Percentiles rank a stretch among this genome's conserved stretches.
Conservation (phyloP, 2,797 vertebrate genomes). For the Enteromius thamalakanensis region DNA sequence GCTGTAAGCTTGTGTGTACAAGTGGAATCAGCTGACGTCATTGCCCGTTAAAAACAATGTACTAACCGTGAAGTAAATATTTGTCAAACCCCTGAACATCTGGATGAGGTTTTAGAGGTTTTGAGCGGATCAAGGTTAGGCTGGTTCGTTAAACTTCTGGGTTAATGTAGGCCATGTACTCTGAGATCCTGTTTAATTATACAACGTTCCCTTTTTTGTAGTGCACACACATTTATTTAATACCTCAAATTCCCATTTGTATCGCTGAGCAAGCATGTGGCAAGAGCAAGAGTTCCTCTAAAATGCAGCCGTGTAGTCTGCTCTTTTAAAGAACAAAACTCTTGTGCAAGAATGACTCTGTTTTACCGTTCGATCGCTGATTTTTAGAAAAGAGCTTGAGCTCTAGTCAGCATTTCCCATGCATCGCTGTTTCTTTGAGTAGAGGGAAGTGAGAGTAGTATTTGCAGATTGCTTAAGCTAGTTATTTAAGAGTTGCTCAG, state of each 20-base stretch:
- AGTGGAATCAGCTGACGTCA: not conserved
- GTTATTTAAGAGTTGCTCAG: not conserved
- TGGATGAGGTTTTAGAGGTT: too few species aligned
- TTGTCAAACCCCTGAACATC: not conserved
- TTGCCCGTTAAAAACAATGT: too few species aligned
- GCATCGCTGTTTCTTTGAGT: not conserved
- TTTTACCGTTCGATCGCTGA: too few species aligned
- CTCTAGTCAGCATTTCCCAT: not conserved
- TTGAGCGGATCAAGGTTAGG: not conserved
- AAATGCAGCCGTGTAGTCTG: not conserved
- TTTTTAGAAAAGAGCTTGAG: not conserved
- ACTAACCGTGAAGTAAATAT: not conserved
- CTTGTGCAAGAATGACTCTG: not conserved
- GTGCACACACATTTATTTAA: not conserved
- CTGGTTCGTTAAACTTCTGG: not conserved
- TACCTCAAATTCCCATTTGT: not conserved
- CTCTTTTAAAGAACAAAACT: not conserved
- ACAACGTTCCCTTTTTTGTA: not conserved
- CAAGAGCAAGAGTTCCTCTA: conserved; percentile 26
- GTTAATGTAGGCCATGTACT: not conserved
- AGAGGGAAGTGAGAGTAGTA: not conserved
- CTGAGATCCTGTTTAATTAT: conserved; percentile 31
- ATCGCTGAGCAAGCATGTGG: conserved; percentile 13
- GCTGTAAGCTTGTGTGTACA: not conserved
- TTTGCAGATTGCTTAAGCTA: not conserved